phyloP scores from a whole-genome alignment of 2,113 vertebrate genomes.

The Melozone crissalis region DNA sequence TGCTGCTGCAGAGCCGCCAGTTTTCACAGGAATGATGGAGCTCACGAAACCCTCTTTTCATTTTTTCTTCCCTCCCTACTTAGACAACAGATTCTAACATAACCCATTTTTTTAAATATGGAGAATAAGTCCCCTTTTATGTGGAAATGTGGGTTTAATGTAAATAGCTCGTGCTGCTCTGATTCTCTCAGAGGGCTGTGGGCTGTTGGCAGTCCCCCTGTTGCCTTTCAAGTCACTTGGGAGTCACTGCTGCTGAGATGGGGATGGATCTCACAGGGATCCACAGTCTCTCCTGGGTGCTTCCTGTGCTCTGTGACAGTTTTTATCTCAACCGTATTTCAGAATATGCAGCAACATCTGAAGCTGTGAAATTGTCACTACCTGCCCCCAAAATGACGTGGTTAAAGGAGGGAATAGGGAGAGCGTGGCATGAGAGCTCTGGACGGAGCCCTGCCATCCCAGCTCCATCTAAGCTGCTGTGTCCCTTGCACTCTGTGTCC shows the following conservation, averaged over 20 bases:
- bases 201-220: neutral
- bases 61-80: neutral
- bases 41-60: neutral
- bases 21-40: neutral
- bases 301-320: neutral
- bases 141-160: neutral
- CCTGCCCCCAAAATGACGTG: neutral
- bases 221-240: neutral
- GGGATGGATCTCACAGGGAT: neutral
- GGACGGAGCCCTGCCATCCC: neutral
- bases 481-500: neutral
- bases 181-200: neutral
- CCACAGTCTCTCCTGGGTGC: neutral
- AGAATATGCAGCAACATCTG: neutral
- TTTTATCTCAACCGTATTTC: neutral
- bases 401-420: neutral
- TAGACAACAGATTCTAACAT: constrained; percentile 1
- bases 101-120: neutral
- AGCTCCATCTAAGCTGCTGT: neutral
- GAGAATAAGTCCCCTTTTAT: constrained; percentile 11
- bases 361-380: neutral
- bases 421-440: fast-evolving
- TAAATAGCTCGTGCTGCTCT: neutral
- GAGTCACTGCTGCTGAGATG: neutral
- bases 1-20: neutral